Evolutionary conservation across 2,797 vertebrate species (phyloP).

Genomic region (Clarias pachynema): DNA sequence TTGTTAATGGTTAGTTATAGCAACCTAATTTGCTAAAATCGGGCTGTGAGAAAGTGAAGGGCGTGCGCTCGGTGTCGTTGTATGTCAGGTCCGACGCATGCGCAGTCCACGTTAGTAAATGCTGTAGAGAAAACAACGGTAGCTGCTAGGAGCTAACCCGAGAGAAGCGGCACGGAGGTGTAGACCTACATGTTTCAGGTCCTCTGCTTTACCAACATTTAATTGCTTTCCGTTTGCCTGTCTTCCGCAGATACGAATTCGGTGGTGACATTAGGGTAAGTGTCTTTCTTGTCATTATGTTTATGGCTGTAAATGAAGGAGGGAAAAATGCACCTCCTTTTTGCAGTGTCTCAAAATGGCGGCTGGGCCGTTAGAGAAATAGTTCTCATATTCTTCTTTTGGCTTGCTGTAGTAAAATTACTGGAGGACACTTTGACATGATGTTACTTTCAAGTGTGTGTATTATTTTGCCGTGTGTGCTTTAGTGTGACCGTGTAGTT

Average conservation of each 20-base stretch:
- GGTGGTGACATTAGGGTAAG: constrained; percentile 67
- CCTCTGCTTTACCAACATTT: constrained; percentile 60
- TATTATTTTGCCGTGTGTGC: neutral
- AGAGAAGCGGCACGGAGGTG: constrained; percentile 60
- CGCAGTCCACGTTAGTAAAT: constrained; percentile 68
- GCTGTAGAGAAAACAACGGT: constrained; percentile 72
- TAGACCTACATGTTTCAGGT: constrained; percentile 65
- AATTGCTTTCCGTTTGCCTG: constrained; percentile 58
- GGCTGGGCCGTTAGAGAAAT: constrained; percentile 88
- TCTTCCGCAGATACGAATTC: constrained; percentile 55
- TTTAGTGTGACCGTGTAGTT: neutral
- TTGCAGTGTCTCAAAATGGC: constrained; percentile 95
- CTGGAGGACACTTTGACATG: no score
- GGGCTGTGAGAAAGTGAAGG: constrained; percentile 56
- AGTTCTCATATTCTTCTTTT: constrained; percentile 52
- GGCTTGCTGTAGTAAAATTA: neutral
- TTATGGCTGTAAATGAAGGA: constrained; percentile 50
- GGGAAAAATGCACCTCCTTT: constrained; percentile 81
- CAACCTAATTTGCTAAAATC: constrained; percentile 10
- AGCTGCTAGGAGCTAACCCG: constrained; percentile 50
- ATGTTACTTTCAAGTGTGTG: neutral
- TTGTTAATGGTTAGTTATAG: constrained; percentile 5
- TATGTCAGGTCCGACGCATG: constrained; percentile 64
- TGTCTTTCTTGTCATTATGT: neutral
- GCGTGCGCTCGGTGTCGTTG: constrained; percentile 69